Evolutionary conservation across 2,888 invertebrate genomes (phyloP).

Genomic region (Lamellibrachia columna): DNA sequence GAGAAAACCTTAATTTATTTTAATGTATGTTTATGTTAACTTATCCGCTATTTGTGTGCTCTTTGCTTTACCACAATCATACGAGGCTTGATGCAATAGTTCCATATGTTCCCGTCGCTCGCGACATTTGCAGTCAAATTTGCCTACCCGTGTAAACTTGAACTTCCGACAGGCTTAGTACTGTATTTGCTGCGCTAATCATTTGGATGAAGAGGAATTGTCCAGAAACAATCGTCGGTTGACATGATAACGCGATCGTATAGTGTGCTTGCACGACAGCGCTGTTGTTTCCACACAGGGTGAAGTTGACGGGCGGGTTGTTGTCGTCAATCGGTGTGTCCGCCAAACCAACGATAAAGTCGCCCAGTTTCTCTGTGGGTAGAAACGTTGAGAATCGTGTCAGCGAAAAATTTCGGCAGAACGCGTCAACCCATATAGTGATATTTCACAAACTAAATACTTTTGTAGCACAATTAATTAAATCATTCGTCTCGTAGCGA

Average conservation of each 20-base stretch:
- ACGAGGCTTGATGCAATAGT: no score
- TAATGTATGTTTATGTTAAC: no score
- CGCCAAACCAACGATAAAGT: not conserved
- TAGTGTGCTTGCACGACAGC: not conserved
- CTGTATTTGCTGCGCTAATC: not conserved
- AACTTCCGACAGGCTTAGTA: not conserved
- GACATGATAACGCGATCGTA: not conserved
- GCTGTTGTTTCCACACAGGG: not conserved
- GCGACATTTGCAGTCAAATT: not conserved
- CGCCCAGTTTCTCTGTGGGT: not conserved
- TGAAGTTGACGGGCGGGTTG: not conserved
- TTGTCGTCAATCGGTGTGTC: not conserved
- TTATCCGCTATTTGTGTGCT: no score
- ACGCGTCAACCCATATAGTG: no score
- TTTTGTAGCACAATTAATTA: not conserved
- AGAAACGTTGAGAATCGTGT: not conserved
- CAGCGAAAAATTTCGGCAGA: not conserved
- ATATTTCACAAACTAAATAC: not conserved
- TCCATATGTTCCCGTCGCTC: not conserved
- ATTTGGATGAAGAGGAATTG: not conserved
- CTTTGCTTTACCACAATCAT: no score
- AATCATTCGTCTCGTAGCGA: no score
- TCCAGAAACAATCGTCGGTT: not conserved
- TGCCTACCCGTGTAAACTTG: not conserved
- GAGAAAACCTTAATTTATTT: no score